Evolutionary conservation across 2,888 invertebrate genomes (phyloP).

Genomic region (Ophioninae sp.): DNA sequence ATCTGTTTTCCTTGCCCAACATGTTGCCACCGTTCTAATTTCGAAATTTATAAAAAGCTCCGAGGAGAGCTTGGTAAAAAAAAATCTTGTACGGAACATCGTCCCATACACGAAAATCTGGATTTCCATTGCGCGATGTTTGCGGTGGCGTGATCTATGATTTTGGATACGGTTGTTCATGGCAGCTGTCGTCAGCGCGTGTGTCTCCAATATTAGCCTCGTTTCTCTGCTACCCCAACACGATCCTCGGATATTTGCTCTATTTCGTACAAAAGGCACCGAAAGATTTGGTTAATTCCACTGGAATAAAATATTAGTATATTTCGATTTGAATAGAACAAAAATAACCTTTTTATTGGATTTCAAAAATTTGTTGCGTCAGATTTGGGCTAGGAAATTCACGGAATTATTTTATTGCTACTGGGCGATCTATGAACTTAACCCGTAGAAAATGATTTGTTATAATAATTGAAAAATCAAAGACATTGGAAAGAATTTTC

Average conservation of each 20-base stretch:
- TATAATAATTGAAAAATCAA: too few relatives aligned
- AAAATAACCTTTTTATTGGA: too few relatives aligned
- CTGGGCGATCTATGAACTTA: too few relatives aligned
- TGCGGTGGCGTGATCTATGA: slow-evolving; percentile 1
- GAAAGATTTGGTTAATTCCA: background rate
- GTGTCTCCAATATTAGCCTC: slow-evolving; percentile 13
- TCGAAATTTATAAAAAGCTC: background rate
- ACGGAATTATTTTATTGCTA: too few relatives aligned
- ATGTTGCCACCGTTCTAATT: background rate
- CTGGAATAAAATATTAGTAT: background rate
- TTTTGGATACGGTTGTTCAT: slow-evolving; percentile 7
- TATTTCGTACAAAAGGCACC: background rate
- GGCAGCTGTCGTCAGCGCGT: slow-evolving; percentile 32
- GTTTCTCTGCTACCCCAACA: background rate
- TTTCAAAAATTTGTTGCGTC: too few relatives aligned
- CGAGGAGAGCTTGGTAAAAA: background rate
- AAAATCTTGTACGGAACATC: background rate
- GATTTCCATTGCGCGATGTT: background rate
- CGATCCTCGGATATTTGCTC: background rate
- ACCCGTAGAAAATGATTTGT: too few relatives aligned
- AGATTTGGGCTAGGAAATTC: too few relatives aligned
- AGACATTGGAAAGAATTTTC: too few relatives aligned
- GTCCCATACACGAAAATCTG: background rate
- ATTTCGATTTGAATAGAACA: too few relatives aligned
- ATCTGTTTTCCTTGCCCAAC: background rate